Percentiles rank a stretch among this genome's conserved stretches.
phyloP scores from a whole-genome alignment of 2,113 vertebrate genomes.

The Rhipidura dahli region DNA sequence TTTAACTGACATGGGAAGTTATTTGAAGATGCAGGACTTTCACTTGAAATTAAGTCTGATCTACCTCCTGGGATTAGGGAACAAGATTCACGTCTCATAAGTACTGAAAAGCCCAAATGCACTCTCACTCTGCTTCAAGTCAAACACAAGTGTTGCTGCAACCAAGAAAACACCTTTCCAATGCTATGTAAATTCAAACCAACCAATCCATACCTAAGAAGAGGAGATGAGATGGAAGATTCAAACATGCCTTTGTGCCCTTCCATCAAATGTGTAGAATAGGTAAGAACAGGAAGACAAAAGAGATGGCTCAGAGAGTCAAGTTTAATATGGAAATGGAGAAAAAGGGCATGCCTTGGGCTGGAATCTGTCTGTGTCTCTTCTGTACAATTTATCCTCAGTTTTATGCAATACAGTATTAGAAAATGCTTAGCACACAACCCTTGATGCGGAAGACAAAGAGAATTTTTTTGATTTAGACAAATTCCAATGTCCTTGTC shows the following conservation, averaged over 20 bases:
- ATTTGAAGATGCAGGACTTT: constrained; percentile 37
- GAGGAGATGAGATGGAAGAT: not conserved
- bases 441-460: constrained; percentile 19
- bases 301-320: not conserved
- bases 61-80: constrained; percentile 37
- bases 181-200: not conserved
- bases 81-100: not conserved
- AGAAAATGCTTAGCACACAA: not conserved
- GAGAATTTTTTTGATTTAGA: not conserved
- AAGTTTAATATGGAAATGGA: not conserved
- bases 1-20: constrained; percentile 33
- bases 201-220: not conserved
- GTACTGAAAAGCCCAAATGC: not conserved
- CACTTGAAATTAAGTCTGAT: constrained; percentile 59
- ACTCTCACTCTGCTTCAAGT: not conserved
- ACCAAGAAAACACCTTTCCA: constrained; percentile 9
- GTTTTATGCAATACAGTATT: not conserved
- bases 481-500: constrained; percentile 9
- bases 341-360: not conserved
- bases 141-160: constrained; percentile 15
- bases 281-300: not conserved
- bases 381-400: constrained; percentile 1
- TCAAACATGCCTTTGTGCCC: not conserved
- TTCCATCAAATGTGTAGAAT: not conserved
- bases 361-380: not conserved